phyloP scores from a whole-genome alignment of 1,140 invertebrate species.

The Chrysomallon squamiferum region DNA sequence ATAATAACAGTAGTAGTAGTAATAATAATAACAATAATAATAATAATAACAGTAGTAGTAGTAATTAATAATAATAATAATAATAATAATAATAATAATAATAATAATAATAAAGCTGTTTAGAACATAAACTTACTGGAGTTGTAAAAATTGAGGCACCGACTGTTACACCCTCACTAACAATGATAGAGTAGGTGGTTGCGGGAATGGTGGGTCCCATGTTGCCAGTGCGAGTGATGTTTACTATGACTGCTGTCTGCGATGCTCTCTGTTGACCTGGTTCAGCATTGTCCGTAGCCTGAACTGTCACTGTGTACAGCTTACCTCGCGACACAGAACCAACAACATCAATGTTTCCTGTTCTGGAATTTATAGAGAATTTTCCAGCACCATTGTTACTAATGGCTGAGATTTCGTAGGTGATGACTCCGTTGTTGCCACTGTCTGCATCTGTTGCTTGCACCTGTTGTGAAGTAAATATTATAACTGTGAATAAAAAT shows the following conservation, averaged over 20 bases:
- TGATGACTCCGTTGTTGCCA: slow-evolving; percentile 23
- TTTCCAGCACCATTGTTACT: slow-evolving; percentile 23
- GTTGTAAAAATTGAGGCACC: slow-evolving; percentile 29
- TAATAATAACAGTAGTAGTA: too few species aligned
- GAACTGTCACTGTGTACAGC: slow-evolving; percentile 28
- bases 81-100: too few species aligned
- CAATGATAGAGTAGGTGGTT: slow-evolving; percentile 17
- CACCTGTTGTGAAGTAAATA: slow-evolving; percentile 34
- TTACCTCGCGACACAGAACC: slow-evolving; percentile 19
- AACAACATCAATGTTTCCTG: slow-evolving; percentile 19
- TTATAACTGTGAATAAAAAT: slow-evolving; percentile 6
- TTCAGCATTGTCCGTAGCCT: slow-evolving; percentile 27
- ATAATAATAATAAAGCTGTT: too few species aligned
- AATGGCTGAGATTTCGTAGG: slow-evolving; percentile 29
- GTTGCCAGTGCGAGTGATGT: slow-evolving; percentile 24
- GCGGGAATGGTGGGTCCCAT: slow-evolving; percentile 30
- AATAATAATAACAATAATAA: too few species aligned
- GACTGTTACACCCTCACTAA: slow-evolving; percentile 39
- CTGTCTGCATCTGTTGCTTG: slow-evolving; percentile 37
- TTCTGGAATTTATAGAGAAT: slow-evolving; percentile 17
- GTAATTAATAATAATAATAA: too few species aligned
- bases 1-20: too few species aligned
- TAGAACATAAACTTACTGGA: slow-evolving; percentile 23
- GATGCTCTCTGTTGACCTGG: slow-evolving; percentile 13
- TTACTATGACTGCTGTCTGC: slow-evolving; percentile 29